Base-by-base conservation (phyloP, 2,113 vertebrate species). In the Lepisosteus osseus region DNA sequence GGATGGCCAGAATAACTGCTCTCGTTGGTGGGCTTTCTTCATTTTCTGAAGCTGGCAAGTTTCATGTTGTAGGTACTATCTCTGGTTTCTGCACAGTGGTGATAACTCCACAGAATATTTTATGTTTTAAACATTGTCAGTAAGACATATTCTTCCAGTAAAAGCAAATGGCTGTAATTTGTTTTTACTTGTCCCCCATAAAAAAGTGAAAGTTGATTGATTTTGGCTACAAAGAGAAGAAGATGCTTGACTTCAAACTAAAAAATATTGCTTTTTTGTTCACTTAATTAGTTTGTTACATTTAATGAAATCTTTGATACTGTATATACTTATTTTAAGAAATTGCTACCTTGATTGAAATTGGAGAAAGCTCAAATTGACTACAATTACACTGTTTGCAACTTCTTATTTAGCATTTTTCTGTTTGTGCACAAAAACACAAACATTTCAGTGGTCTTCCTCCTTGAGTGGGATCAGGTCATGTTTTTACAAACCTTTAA, bases 1-100 rank as follows among this genome's bases (percentile, higher is more conserved):
- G 95, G 94, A 93, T 95, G 95, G 93, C 90, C 90, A 87, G 90
- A 94, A 91, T 90, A 87, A 90, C 85, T 89, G 87, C 89, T 91
- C 82, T 1, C 87, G 86, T 91, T 89, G 91, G 89, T 92, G 87
- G 75, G 85, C 87, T 86, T 90, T 82, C 83, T 89, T 88, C 75
- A 51, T 90, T 88, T 88, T 85, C 85, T 86, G 86, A 84, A 80
- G 90, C 86, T 90, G 87, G 88, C 83, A 89, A 91, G 90, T 87
- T 88, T 84, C 76, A 78, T 91, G 86, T 85, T 44, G 70, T 71
- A 83, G 90, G 82, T 85, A 79, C 78, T 82, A 82, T 86, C 88
- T 83, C 86, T 76, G 79, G 82, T 85, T 88, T 87, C 92, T 94
- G 92, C 85, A 85, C 81, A 74, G 83, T 77, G 72, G 89, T 92